Evolutionary conservation across 2,888 invertebrate genomes (phyloP), one percentile per base, ranked within the genome.

Genomic region (Disparrhopalites patrizii): DNA sequence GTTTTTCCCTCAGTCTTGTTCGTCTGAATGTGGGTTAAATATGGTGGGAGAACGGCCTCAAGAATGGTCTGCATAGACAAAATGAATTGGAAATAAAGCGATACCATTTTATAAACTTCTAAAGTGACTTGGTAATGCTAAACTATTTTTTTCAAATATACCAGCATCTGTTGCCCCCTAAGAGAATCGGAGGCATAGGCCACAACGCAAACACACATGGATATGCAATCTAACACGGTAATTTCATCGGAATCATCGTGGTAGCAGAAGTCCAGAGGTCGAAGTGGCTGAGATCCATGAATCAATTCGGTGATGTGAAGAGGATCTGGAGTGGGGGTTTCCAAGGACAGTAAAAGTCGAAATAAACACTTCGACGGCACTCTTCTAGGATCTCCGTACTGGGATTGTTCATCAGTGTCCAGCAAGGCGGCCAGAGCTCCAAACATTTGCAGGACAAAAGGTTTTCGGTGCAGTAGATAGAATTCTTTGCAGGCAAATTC

Each of bases 401-500:
- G 86, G 33, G 91, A 88, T 72, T 88, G 87, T 77, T 91, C 91
- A 76, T 92, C 92, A 0, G 92, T 93, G 78, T 98, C 97, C 75
- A 99, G 82, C 78, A 97, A 92, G 1, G 95, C 93, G 0, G 98
- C 97, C 0, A 97, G 92, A 2, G 96, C 95, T 1, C 99, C 99
- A 81, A 99, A 98, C 95, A 98, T 95, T 85, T 98, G 97, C 60
- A 99, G 82, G 75, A 99, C 93, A 77, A 99, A 99, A 1, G 98
- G 98, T 78, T 98, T 98, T 58, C 99, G 85, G 78, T 99, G 99
- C 79, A 99, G 86, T 66, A 98, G 84, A 80, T 98, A 99, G 81
- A 99, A 98, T 78, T 99, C 98, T 77, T 97, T 95, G 15, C 97
- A 97, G 0, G 96, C 93, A 79, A 97, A 99, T 79, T 99, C 97